Conservation (phyloP, 2,888 invertebrate genomes). For the Nomada hirtipes region DNA sequence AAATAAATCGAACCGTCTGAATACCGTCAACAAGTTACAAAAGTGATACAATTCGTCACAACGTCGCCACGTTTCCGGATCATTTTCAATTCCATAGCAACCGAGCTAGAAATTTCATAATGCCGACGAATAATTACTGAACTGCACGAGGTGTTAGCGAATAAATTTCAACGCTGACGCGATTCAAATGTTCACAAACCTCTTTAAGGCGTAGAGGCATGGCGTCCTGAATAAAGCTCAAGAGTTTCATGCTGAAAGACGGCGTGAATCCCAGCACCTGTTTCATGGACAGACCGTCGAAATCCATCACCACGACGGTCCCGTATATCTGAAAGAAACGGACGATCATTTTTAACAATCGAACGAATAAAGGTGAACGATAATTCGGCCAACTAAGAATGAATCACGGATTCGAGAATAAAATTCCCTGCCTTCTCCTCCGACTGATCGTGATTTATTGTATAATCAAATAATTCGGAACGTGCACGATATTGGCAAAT, state of each 20-base stretch:
- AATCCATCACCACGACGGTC: constrained; percentile 93
- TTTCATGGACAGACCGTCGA: constrained; percentile 90
- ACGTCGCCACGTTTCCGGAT: too few relatives aligned
- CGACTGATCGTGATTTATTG: not conserved
- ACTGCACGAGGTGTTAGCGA: not conserved
- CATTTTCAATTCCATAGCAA: not conserved
- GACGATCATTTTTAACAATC: not conserved
- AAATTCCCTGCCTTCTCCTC: not conserved
- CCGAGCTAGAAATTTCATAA: not conserved
- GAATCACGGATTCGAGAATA: not conserved
- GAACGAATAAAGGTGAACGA: not conserved
- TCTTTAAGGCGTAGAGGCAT: constrained; percentile 94
- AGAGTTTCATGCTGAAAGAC: constrained; percentile 90
- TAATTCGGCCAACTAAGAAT: too few relatives aligned
- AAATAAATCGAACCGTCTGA: too few relatives aligned
- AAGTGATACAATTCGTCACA: too few relatives aligned
- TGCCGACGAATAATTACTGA: not conserved
- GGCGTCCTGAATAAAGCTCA: constrained; percentile 94
- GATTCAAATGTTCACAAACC: constrained; percentile 68
- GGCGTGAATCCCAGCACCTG: constrained; percentile 91
- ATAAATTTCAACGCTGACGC: not conserved
- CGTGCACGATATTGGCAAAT: not conserved
- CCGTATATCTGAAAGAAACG: constrained; percentile 87
- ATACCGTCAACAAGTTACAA: too few relatives aligned
- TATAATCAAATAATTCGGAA: not conserved